Conservation (phyloP, 2,888 invertebrate genomes). For the Deilephila porcellus region DNA sequence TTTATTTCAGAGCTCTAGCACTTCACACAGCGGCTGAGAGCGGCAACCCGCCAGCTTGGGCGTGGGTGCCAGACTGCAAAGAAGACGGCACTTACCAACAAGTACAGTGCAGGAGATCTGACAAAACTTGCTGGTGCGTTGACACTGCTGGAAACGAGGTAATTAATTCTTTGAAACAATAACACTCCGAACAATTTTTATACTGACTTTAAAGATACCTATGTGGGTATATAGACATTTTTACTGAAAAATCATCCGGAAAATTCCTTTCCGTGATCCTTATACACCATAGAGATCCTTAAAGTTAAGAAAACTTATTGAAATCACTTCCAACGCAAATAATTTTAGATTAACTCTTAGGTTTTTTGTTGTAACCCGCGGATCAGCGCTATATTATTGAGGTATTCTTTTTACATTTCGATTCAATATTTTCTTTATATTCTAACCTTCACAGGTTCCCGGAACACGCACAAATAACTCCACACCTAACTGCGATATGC, state of each 20-base stretch:
- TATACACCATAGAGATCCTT: no score
- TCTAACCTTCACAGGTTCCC: constrained; percentile 63
- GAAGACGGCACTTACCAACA: constrained; percentile 88
- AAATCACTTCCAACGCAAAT: no score
- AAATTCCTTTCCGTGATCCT: no score
- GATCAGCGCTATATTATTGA: no score
- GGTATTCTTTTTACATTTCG: no score
- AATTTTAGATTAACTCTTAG: no score
- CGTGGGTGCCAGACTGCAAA: constrained; percentile 90
- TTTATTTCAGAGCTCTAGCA: constrained; percentile 65
- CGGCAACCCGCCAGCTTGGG: constrained; percentile 90
- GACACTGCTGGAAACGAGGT: constrained; percentile 89
- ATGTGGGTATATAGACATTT: no score
- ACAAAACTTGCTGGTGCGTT: constrained; percentile 92
- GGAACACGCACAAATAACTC: constrained; percentile 87
- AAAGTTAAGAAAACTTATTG: no score
- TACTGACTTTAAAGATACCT: no score
- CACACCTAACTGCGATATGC: constrained; percentile 75
- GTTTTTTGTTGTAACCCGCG: no score
- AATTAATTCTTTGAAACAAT: constrained; percentile 31
- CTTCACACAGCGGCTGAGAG: constrained; percentile 77
- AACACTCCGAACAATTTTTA: no score
- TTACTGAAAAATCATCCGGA: no score
- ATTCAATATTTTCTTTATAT: background rate
- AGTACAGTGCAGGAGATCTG: constrained; percentile 89